These are phyloP conservation scores for Clitarchus hookeri DNA, from an alignment of 2,888 invertebrate species.

Conservation along the genomic window DNA sequence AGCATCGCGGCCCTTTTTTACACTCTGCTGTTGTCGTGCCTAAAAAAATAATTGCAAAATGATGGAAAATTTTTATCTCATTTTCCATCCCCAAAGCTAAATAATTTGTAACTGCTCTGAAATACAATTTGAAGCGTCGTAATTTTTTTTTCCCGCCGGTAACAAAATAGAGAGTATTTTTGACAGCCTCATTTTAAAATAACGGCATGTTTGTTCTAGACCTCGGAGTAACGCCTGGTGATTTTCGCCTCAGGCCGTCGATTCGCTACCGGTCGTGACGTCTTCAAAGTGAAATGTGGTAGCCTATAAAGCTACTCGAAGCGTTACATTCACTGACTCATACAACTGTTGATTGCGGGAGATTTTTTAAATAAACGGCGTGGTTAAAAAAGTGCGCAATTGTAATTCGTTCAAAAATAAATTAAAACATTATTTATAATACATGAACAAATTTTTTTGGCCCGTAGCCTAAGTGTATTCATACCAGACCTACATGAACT, in stretches of 20 bases:
- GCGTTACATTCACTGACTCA: neutral
- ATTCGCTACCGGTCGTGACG: neutral
- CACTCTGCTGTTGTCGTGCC: neutral
- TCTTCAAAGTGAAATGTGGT: neutral
- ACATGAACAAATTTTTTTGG: too few species aligned
- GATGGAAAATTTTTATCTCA: slow-evolving; percentile 8
- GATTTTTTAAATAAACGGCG: neutral
- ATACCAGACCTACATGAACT: too few species aligned
- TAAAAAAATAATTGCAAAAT: slow-evolving; percentile 11
- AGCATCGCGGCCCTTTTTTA: neutral
- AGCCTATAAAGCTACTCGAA: neutral
- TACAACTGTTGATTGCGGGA: neutral
- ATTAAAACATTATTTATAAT: too few species aligned
- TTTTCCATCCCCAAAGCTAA: slow-evolving; percentile 11
- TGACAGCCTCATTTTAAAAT: slow-evolving; percentile 6
- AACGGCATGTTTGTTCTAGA: neutral
- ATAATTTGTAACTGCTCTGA: neutral
- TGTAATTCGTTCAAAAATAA: neutral
- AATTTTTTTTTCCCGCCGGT: neutral
- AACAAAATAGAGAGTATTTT: neutral
- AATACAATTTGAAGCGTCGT: neutral
- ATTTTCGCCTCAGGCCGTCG: neutral
- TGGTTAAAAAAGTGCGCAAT: neutral
- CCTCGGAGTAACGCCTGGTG: neutral
- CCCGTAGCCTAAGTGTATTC: too few species aligned